These are phyloP conservation scores for Formicarius rufipectus DNA, from an alignment of 2,113 vertebrate species.

Conservation along the genomic window DNA sequence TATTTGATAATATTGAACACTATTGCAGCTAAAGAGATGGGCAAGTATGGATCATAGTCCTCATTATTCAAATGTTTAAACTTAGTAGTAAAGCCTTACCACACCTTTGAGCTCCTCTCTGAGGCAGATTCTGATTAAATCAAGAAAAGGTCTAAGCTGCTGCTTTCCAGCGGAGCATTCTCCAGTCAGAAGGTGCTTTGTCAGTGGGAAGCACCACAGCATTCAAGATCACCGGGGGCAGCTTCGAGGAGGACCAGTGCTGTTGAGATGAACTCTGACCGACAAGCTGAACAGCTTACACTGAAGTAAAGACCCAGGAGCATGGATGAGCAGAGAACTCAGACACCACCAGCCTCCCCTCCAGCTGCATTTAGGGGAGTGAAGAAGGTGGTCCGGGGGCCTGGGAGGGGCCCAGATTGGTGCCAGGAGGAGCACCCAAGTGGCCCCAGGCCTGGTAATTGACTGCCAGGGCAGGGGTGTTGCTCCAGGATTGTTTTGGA, in stretches of 20 bases:
- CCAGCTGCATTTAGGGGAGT: not conserved
- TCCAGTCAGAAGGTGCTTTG: not conserved
- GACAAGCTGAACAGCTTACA: not conserved
- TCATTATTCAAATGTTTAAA: not conserved
- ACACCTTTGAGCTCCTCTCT: not conserved
- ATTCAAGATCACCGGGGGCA: not conserved
- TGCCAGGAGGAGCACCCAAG: not conserved
- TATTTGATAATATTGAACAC: not conserved
- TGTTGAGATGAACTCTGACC: not conserved
- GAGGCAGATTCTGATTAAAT: not conserved
- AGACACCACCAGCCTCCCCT: not conserved
- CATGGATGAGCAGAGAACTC: not conserved
- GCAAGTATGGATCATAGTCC: not conserved
- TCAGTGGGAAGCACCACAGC: not conserved
- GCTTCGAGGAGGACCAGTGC: fast-evolving
- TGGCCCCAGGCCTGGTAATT: not conserved
- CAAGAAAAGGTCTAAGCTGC: not conserved
- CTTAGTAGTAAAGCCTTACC: not conserved
- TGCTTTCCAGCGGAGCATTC: not conserved
- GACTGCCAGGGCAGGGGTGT: no score
- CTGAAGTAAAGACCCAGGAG: not conserved
- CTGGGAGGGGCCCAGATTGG: not conserved
- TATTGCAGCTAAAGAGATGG: not conserved
- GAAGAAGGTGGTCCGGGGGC: not conserved
- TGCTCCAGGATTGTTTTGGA: not conserved